These are phyloP conservation scores for Cylindroiulus punctatus DNA, from an alignment of 2,888 invertebrate genomes.

Conservation along the genomic window DNA sequence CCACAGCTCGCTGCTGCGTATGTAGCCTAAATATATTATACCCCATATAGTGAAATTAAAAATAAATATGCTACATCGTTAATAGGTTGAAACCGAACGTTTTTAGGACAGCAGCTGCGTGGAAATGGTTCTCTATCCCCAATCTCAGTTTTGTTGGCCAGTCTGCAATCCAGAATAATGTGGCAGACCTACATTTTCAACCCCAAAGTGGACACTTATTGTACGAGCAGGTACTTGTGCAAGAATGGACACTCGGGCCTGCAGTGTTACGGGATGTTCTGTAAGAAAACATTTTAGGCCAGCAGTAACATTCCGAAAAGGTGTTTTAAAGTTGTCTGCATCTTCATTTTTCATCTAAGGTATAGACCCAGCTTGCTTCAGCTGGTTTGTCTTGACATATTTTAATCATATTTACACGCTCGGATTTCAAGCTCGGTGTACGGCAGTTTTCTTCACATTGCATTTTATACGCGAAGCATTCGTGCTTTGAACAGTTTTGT, in stretches of 20 bases:
- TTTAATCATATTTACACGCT: neutral
- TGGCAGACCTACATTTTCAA: neutral
- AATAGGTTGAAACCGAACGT: constrained; percentile 20
- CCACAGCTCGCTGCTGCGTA: constrained; percentile 13
- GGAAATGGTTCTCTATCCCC: constrained; percentile 29
- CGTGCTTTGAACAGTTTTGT: neutral
- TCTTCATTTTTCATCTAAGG: neutral
- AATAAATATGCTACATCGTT: constrained; percentile 42
- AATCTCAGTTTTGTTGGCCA: constrained; percentile 23
- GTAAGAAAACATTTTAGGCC: neutral
- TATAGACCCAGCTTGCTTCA: neutral
- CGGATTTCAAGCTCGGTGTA: neutral
- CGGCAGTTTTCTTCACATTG: neutral
- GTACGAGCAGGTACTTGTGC: neutral
- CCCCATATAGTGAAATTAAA: constrained; percentile 42
- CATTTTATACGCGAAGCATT: neutral
- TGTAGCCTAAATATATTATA: constrained; percentile 37
- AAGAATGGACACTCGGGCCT: neutral
- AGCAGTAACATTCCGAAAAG: neutral
- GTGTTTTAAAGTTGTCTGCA: neutral
- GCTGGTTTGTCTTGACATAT: neutral
- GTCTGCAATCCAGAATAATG: neutral
- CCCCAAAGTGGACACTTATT: neutral
- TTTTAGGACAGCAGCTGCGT: constrained; percentile 34
- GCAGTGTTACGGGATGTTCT: neutral